Conservation (phyloP, 1,140 invertebrate genomes). For the Anagrus nilaparvatae region DNA sequence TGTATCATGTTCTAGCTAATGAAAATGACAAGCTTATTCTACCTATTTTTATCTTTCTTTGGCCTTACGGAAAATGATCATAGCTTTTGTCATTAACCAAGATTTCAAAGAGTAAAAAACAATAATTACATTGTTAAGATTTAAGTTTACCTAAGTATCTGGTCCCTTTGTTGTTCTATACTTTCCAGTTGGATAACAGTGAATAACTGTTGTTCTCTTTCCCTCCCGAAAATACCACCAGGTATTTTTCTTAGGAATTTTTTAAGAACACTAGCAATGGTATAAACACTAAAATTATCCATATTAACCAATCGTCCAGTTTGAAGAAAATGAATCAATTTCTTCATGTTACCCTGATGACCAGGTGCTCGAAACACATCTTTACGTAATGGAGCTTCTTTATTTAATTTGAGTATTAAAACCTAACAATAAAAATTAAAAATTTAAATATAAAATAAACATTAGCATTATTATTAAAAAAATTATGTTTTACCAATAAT, state of each 20-base stretch:
- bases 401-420: constrained; percentile 86
- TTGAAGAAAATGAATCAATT: constrained; percentile 89
- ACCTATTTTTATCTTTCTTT: too few relatives aligned
- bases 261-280: constrained; percentile 95
- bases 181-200: constrained; percentile 70
- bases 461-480: neutral
- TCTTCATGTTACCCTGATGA: constrained; percentile 91
- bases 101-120: too few relatives aligned
- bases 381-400: constrained; percentile 84
- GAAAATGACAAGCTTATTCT: too few relatives aligned
- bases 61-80: too few relatives aligned
- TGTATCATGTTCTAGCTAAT: too few relatives aligned
- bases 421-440: constrained; percentile 47
- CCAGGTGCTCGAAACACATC: constrained; percentile 92
- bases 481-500: constrained; percentile 53
- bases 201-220: constrained; percentile 85
- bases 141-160: constrained; percentile 73
- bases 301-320: constrained; percentile 94
- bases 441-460: constrained; percentile 4
- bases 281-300: constrained; percentile 95
- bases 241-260: constrained; percentile 96
- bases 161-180: constrained; percentile 75
- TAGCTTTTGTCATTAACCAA: too few relatives aligned
- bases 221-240: constrained; percentile 86
- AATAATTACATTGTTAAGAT: neutral